These are phyloP conservation scores for Lipotes vexillifer DNA, from an alignment of 2,113 vertebrate species.

Conservation along the genomic window DNA sequence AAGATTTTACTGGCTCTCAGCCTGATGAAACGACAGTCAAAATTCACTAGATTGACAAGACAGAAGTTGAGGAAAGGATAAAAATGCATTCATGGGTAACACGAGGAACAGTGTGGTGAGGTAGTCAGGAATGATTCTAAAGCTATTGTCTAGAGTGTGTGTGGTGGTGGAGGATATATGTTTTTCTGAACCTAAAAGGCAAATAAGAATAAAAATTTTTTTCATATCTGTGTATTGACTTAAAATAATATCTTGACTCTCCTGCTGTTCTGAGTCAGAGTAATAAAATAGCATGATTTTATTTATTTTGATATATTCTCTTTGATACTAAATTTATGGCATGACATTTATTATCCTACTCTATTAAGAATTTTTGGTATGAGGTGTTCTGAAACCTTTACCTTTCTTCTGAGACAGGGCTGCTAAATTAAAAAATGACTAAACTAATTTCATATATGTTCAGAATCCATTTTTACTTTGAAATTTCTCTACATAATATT, in stretches of 20 bases:
- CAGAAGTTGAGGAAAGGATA: background rate
- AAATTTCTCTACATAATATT: constrained; percentile 17
- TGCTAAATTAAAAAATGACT: background rate
- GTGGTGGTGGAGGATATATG: background rate
- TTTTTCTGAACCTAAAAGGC: background rate
- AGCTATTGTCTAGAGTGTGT: background rate
- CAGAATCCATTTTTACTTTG: constrained; percentile 14
- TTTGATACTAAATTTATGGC: background rate
- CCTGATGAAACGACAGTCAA: background rate
- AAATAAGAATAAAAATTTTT: constrained; percentile 19
- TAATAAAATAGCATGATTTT: background rate
- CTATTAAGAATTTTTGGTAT: background rate
- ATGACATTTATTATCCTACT: constrained; percentile 16
- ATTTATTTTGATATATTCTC: background rate
- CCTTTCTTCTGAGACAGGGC: background rate
- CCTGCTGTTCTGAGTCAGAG: background rate
- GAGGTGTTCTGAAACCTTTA: background rate
- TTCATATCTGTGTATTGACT: background rate
- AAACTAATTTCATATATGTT: constrained; percentile 23
- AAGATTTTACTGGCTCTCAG: background rate
- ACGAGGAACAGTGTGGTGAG: background rate
- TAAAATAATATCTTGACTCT: constrained; percentile 22
- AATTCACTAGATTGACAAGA: background rate
- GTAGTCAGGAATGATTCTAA: background rate
- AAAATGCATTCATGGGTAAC: background rate